Base-by-base conservation (phyloP, 2,888 invertebrate genomes). In the Sipha maydis region DNA sequence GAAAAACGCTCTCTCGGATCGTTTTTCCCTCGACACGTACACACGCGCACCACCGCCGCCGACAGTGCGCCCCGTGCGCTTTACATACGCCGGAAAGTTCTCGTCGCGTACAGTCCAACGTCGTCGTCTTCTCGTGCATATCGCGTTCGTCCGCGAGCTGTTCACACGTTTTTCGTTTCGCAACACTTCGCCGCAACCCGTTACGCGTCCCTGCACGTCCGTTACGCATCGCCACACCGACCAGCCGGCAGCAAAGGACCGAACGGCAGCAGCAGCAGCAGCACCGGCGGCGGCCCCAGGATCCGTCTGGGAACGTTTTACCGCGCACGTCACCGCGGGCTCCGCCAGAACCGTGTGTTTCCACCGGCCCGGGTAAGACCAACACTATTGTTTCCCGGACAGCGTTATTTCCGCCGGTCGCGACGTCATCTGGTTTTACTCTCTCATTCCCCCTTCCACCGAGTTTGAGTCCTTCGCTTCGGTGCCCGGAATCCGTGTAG, bases 41-140 rank as follows among this genome's bases (percentile, higher is more conserved):
- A 76, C 69, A 67, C 28, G 28, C 69, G 28, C 54, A n/a, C 83
- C 31, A 4, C 69, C 25, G 67, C 41, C 41, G 25, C 69, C 4
- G 38, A 38, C 84, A 17, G 67, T 41, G 69, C 41, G 25, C 31
- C 76, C 83, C 61, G 83, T n/a, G 83, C 75, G 75, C 75, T 73
- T 83, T 73, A 38, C 75, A 84, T 84, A 61, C 85, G 85, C 85
- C 85, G 85, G 85, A 79, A 86, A 86, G 71, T 79, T 86, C 71
- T 75, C 73, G 88, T 76, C 61, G 80, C 61, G 75, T 38, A 8
- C 82, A 67, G 48, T 82, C 82, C 82, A 48, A 48, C n/a, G 77
- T 48, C 48, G n/a, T 28, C 41, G 77, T 41, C 28, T 41, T 25
- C 14, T 17, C 41, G 41, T 76, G 3, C 11, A 75, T 28, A 75